Base-by-base conservation (phyloP, 2,888 invertebrate species). In the Agrotis exclamationis region DNA sequence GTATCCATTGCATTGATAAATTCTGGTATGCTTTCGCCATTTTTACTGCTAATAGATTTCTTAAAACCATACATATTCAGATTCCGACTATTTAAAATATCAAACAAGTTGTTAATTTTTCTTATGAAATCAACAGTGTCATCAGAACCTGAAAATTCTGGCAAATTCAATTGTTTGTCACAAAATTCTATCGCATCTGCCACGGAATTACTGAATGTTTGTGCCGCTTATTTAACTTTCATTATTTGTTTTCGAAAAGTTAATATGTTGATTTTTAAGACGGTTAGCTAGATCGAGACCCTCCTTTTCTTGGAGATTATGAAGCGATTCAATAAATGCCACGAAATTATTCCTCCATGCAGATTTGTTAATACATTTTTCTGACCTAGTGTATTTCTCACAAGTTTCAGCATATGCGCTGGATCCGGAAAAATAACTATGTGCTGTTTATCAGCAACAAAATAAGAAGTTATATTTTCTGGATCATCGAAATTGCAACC, bases 141-240 rank as follows among this genome's bases (percentile, higher is more conserved):
- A 47, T 47, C 47, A 18, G 47, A 47, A 47, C 47, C 47, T 18
- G 18, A 47, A 47, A 47, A 47, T 18, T 47, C 47, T 5, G 16
- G 47, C 47, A 47, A 47, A 18, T 47, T 47, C 18, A 47, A 47
- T 18, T 24, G 47, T 47, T 47, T 47, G 47, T 47, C 18, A 47
- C 54, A 56, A 56, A 56, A 56, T 18, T 56, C 24, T 28, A 56
- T 33, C 0, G 80, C 75, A 13, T 68, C 48, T 4, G 80, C 78
- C 6, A 83, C 75, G 13, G 74, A 75, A 13, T 70, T 54, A 39
- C 80, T 82, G 18, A 82, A 70, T 0, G 62, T 28, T 62, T 80
- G 78, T 0, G 76, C 63, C 3, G 80, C 78, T 13, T 78, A 33
- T 22, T 56, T 73, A 0, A 79, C 79, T 63, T 82, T 82, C 79